These are phyloP conservation scores for Strix uralensis DNA, from an alignment of 2,113 vertebrate species.

Conservation along the genomic window DNA sequence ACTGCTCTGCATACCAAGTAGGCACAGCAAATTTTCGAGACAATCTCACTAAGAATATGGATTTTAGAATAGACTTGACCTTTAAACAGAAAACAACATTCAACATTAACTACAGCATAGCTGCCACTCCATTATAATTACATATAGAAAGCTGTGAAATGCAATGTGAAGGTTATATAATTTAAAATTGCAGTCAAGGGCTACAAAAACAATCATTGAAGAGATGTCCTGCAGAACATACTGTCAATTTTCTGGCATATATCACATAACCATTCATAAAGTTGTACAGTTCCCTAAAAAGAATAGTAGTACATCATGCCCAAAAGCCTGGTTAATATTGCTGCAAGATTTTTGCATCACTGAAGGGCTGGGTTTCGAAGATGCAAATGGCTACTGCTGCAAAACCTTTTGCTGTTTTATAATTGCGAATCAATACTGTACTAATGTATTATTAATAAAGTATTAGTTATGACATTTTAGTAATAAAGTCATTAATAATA, in stretches of 20 bases:
- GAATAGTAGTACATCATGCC: neutral
- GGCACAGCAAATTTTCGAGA: conserved; percentile 24
- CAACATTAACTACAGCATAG: conserved; percentile 39
- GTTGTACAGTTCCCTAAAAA: conserved; percentile 35
- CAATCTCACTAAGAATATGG: conserved; percentile 31
- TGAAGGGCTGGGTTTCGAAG: neutral
- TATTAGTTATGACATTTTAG: neutral
- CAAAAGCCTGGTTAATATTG: neutral
- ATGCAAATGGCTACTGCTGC: neutral
- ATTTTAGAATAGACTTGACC: conserved; percentile 60
- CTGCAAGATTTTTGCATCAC: neutral
- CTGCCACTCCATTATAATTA: conserved; percentile 34
- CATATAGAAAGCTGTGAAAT: conserved; percentile 26
- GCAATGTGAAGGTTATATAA: conserved; percentile 30
- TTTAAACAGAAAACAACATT: conserved; percentile 58
- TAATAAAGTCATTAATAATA: neutral
- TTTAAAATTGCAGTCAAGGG: neutral
- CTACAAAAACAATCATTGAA: neutral
- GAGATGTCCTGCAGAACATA: conserved; percentile 35
- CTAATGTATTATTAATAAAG: neutral
- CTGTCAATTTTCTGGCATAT: conserved; percentile 11
- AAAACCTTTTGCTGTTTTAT: neutral
- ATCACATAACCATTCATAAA: conserved; percentile 19
- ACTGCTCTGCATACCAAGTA: conserved; percentile 23
- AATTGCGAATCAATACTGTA: neutral